Conservation (phyloP, 2,113 vertebrate genomes). For the Antechinus stuartii region DNA sequence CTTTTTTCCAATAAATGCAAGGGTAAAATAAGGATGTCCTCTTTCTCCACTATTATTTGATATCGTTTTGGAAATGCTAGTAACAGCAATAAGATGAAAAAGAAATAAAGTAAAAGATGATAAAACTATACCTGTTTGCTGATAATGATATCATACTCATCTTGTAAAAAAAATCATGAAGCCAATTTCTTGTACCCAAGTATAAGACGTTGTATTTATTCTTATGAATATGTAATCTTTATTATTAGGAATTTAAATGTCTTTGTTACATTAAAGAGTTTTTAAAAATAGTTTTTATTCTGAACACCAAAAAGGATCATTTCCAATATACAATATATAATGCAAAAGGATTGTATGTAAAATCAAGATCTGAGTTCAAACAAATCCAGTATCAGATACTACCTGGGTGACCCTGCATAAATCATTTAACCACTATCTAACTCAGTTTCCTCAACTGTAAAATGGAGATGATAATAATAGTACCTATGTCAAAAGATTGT, state of each 20-base stretch:
- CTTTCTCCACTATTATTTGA: background rate
- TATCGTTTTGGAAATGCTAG: background rate
- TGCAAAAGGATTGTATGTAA: background rate
- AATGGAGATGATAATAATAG: background rate
- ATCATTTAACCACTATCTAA: background rate
- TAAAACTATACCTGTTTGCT: background rate
- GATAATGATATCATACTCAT: background rate
- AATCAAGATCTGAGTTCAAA: background rate
- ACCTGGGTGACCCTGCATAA: background rate
- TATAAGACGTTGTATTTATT: background rate
- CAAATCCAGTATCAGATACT: background rate
- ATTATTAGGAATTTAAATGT: background rate
- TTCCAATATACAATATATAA: background rate
- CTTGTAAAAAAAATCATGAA: background rate
- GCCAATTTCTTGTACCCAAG: background rate
- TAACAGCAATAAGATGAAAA: background rate
- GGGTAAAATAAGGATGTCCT: background rate
- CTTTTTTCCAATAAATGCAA: background rate
- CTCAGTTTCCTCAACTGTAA: background rate
- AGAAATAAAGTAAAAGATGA: background rate
- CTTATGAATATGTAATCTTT: background rate
- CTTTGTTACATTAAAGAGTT: background rate
- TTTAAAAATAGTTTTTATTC: background rate
- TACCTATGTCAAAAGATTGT: background rate
- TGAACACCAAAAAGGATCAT: background rate